Evolutionary conservation across 2,888 invertebrate species (phyloP).

Genomic region (Dusona sp.): DNA sequence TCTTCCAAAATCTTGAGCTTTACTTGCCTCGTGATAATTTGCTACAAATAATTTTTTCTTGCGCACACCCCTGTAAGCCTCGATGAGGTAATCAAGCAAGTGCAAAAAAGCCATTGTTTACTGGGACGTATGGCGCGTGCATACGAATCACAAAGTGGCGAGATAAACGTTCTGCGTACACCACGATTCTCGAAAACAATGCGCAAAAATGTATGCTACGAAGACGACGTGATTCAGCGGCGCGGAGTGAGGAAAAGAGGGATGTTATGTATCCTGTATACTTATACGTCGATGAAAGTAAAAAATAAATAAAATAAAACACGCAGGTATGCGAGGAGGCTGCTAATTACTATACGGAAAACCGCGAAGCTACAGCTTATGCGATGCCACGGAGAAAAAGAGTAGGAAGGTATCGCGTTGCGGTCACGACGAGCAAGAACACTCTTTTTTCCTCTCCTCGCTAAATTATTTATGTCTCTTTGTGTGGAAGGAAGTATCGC

Average conservation of each 20-base stretch:
- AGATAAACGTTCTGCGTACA: conserved; percentile 1
- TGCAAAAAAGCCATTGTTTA: conserved; percentile 33
- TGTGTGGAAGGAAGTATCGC: conserved; percentile 28
- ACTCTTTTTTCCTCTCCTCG: conserved; percentile 26
- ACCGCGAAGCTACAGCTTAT: conserved; percentile 37
- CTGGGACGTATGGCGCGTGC: conserved; percentile 31
- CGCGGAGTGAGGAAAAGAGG: neutral
- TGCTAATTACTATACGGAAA: conserved; percentile 56
- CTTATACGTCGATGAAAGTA: conserved; percentile 4
- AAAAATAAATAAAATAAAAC: conserved; percentile 25
- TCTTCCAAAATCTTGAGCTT: neutral
- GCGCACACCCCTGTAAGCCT: neutral
- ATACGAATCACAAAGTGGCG: neutral
- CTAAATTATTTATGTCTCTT: conserved; percentile 64
- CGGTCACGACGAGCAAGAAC: conserved; percentile 28
- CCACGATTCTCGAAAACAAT: conserved; percentile 36
- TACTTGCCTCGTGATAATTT: neutral
- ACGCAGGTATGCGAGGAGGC: conserved; percentile 30
- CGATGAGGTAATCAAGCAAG: conserved; percentile 17
- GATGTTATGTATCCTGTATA: neutral
- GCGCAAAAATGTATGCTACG: conserved; percentile 20
- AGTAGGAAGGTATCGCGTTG: conserved; percentile 2
- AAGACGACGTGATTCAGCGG: neutral
- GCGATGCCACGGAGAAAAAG: conserved; percentile 20
- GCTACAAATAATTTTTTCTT: neutral